Percentiles rank a stretch among this genome's conserved stretches.
Evolutionary conservation across 64 coral and sea anemone species (phyloP).

Genomic region (Actinia tenebrosa): DNA sequence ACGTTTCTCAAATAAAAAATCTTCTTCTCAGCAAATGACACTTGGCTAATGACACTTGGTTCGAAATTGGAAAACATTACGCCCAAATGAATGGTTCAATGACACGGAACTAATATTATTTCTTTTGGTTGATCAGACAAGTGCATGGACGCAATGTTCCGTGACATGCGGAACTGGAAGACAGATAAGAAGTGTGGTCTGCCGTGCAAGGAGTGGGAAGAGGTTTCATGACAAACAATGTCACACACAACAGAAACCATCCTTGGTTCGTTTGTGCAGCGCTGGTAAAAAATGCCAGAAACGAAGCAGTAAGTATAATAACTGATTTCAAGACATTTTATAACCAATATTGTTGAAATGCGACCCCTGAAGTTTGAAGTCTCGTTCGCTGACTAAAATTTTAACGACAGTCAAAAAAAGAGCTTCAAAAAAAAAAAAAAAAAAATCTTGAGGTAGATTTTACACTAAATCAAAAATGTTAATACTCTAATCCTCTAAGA

Average conservation of each 20-base stretch:
- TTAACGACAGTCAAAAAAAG: no score
- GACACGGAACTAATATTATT: not conserved
- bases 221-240: not conserved
- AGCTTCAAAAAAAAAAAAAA: no score
- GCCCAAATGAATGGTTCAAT: no score
- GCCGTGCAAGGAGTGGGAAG: not conserved
- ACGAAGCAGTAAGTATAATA: not conserved
- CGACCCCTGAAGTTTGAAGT: no score
- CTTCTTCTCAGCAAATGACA: not conserved
- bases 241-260: not conserved
- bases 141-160: constrained; percentile 27
- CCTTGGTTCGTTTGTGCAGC: constrained; percentile 4
- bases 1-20: not conserved
- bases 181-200: constrained; percentile 23
- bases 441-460: no score
- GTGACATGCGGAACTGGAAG: constrained; percentile 32
- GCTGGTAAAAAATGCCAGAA: not conserved
- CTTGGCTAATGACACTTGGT: not conserved
- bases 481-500: no score
- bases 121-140: constrained; percentile 1
- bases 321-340: no score
- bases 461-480: no score
- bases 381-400: no score
- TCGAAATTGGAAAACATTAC: not conserved
- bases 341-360: no score